Base-by-base conservation (phyloP, 2,888 invertebrate genomes). In the Polydrusus cervinus region DNA sequence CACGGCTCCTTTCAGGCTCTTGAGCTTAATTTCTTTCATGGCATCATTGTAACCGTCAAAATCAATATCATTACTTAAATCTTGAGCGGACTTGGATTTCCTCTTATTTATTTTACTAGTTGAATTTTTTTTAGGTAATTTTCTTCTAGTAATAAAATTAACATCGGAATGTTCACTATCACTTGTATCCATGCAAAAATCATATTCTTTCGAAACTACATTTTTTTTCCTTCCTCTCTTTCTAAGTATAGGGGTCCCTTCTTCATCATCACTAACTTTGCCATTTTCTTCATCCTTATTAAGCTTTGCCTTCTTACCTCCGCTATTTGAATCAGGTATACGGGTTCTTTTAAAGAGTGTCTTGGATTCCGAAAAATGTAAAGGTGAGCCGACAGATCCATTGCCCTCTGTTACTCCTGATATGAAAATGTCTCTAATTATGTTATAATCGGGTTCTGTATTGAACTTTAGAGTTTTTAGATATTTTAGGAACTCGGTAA, bases 401-500 rank as follows among this genome's bases (percentile, higher is more conserved):
- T 91, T 92, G 64, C 91, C 86, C 18, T 88, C 87, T 82, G 93
- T 92, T 0, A 96, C 86, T 13, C 92, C 95, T 53, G 87, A 87
- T 25, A 88, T 86, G 78, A 96, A 92, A 14, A 94, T 87, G 76
- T 91, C 89, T 14, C 91, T 89, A 78, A 94, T 92, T 84, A 93
- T 92, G 0, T 90, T 87, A 84, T 96, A 96, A 84, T 96, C 91
- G 0, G 96, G 95, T 13, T 86, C 87, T 16, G 93, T 91, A 81
- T 94, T 91, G 80, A 93, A 94, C 78, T 92, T 89, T 81, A 96
- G 80, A 47, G 90, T 89, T 61, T 90, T 88, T 3, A 95, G 89
- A 83, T 94, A 92, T 75, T 91, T 90, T 80, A 95, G 89, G 82
- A 90, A 94, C 66, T 92, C 90, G 11, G 88, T 86, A 0, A 94